A percentile compares a stretch with the other conserved stretches of the same genome.
phyloP scores from a whole-genome alignment of 1,140 invertebrate genomes.

The Hesperophylax magnus region DNA sequence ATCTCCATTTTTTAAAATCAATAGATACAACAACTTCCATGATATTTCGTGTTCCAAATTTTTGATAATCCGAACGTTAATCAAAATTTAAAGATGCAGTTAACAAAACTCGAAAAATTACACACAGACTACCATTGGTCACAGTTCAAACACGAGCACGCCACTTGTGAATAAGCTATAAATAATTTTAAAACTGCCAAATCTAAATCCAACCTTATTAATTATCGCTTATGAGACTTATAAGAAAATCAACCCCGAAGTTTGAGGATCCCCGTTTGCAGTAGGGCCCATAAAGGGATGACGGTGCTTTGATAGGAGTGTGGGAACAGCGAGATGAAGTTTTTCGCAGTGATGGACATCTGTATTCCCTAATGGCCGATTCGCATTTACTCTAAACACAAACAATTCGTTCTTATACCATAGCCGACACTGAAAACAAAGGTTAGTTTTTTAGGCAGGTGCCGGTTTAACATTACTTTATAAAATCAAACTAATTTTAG shows the following conservation, averaged over 20 bases:
- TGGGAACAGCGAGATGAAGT: constrained; percentile 32
- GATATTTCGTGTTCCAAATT: too few relatives aligned
- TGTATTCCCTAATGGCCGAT: constrained; percentile 1
- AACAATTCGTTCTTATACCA: constrained; percentile 10
- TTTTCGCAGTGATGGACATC: constrained; percentile 38
- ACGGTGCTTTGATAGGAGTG: constrained; percentile 24
- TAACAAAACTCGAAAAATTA: too few relatives aligned
- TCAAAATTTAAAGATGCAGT: too few relatives aligned
- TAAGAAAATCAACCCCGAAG: neutral
- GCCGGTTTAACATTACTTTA: neutral
- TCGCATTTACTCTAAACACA: constrained; percentile 21
- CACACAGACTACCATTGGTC: too few relatives aligned
- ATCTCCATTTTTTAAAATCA: too few relatives aligned
- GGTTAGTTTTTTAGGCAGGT: neutral
- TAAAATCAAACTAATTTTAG: neutral
- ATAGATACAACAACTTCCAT: too few relatives aligned
- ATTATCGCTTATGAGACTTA: too few relatives aligned
- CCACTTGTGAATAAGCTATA: too few relatives aligned
- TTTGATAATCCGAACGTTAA: too few relatives aligned
- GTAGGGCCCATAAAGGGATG: constrained; percentile 14
- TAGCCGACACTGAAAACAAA: neutral
- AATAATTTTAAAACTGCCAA: too few relatives aligned
- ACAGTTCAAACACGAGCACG: too few relatives aligned
- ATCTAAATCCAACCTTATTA: too few relatives aligned
- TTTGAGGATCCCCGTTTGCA: neutral